Evolutionary conservation across 2,113 vertebrate genomes (phyloP).

Genomic region (Verasper variegatus): DNA sequence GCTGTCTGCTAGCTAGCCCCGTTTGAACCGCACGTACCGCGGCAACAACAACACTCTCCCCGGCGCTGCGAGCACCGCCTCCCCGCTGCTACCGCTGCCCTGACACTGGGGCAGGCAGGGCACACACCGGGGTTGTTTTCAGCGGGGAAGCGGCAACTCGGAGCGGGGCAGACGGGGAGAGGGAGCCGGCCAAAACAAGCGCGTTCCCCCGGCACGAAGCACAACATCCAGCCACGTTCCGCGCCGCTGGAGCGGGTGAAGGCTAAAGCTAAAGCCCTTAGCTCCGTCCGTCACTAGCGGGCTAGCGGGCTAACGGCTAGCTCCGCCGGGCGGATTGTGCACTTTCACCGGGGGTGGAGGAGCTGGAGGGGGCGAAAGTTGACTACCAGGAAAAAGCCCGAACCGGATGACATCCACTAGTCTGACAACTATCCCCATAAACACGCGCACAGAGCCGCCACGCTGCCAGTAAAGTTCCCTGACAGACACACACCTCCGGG

Average conservation of each 20-base stretch:
- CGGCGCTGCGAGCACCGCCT: not conserved
- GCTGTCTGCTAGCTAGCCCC: constrained; percentile 70
- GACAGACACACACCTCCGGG: constrained; percentile 22
- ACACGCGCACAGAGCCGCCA: constrained; percentile 9
- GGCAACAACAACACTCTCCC: constrained; percentile 34
- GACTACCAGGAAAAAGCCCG: not conserved
- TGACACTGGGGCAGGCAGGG: too few species aligned
- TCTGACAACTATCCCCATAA: constrained; percentile 44
- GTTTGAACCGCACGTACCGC: constrained; percentile 51
- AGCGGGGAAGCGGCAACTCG: not conserved
- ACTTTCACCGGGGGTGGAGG: constrained; percentile 49
- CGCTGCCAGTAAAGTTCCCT: constrained; percentile 44
- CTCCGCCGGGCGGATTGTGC: constrained; percentile 53
- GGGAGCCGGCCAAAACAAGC: constrained; percentile 59
- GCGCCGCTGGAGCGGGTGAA: constrained; percentile 27
- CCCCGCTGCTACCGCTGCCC: not conserved
- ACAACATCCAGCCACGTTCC: constrained; percentile 62
- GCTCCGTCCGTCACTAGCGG: constrained; percentile 39
- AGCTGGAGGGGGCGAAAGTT: constrained; percentile 52
- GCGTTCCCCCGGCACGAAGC: constrained; percentile 59
- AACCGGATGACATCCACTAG: constrained; percentile 33
- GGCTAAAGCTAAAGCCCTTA: constrained; percentile 63
- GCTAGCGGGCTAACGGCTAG: constrained; percentile 63
- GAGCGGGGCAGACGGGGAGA: not conserved
- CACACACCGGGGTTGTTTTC: not conserved